A percentile compares a stretch with the other conserved stretches of the same genome.
phyloP scores from a whole-genome alignment of 2,888 invertebrate species.

The Callinectes sapidus region DNA sequence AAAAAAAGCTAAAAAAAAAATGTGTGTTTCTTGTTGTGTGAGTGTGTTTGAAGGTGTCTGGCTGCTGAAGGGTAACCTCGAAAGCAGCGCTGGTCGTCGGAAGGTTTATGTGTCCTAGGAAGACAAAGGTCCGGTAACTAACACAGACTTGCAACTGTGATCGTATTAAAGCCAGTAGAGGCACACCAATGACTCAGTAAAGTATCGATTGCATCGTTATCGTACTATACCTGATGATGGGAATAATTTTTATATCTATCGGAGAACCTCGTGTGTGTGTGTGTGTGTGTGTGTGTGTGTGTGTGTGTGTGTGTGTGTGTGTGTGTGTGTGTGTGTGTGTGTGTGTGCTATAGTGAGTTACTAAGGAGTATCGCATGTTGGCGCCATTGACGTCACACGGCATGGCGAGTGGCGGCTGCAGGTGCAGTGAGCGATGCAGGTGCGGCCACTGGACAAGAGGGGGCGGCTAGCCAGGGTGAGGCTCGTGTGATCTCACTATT shows the following conservation, averaged over 20 bases:
- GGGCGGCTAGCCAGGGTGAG: neutral
- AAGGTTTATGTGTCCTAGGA: neutral
- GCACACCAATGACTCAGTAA: neutral
- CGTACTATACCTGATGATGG: neutral
- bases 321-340: conserved; percentile 21
- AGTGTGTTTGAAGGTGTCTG: neutral
- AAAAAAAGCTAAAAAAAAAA: neutral
- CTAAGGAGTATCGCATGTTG: neutral
- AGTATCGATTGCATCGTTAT: neutral
- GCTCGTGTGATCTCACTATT: neutral
- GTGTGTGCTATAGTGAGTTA: neutral
- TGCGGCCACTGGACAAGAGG: neutral
- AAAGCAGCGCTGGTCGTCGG: neutral
- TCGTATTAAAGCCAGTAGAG: neutral
- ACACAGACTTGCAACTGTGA: neutral
- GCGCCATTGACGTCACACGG: neutral
- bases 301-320: conserved; percentile 21
- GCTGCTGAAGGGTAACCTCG: neutral
- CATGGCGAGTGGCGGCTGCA: neutral
- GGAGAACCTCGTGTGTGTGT: neutral
- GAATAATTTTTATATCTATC: neutral
- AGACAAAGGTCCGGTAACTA: neutral
- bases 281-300: conserved; percentile 16
- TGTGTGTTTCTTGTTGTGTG: neutral
- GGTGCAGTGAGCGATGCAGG: neutral